phyloP scores from a whole-genome alignment of 2,888 invertebrate genomes.

The Xestia sexstrigata region DNA sequence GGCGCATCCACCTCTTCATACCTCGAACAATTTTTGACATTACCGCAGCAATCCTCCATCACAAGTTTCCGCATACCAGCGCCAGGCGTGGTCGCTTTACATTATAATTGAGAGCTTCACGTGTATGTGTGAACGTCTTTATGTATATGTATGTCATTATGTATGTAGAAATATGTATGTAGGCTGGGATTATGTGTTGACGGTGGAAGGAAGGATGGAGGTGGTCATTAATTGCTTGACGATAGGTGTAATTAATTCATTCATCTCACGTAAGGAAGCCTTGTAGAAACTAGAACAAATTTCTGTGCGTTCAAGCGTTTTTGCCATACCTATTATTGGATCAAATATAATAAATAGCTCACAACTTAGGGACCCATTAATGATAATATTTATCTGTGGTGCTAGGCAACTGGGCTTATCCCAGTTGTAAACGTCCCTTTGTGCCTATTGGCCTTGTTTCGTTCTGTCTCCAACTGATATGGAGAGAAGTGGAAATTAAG shows the following conservation, averaged over 20 bases:
- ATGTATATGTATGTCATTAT: slow-evolving; percentile 10
- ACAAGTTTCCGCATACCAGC: slow-evolving; percentile 49
- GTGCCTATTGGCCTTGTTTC: too few species aligned
- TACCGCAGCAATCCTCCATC: slow-evolving; percentile 20
- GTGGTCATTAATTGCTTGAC: slow-evolving; percentile 13
- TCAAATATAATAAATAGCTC: too few species aligned
- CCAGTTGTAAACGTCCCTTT: too few species aligned
- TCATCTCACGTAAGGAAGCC: too few species aligned
- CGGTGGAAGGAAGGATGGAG: slow-evolving; percentile 10
- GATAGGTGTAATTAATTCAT: not conserved
- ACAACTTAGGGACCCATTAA: too few species aligned
- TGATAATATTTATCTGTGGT: too few species aligned
- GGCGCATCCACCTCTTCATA: slow-evolving; percentile 22
- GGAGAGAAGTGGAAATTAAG: too few species aligned
- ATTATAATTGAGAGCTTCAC: slow-evolving; percentile 56
- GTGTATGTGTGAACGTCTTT: slow-evolving; percentile 15
- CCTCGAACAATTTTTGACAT: slow-evolving; percentile 32
- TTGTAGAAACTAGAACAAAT: too few species aligned
- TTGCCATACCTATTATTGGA: too few species aligned
- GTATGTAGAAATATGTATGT: slow-evolving; percentile 21
- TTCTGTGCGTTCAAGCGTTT: too few species aligned
- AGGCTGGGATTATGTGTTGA: slow-evolving; percentile 42
- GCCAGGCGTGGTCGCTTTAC: slow-evolving; percentile 44
- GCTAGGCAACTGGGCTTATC: too few species aligned
- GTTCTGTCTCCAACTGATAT: too few species aligned